Evolutionary conservation across 2,113 vertebrate genomes (phyloP), one percentile per base, ranked within the genome.

Genomic region (Eulemur macaco): DNA sequence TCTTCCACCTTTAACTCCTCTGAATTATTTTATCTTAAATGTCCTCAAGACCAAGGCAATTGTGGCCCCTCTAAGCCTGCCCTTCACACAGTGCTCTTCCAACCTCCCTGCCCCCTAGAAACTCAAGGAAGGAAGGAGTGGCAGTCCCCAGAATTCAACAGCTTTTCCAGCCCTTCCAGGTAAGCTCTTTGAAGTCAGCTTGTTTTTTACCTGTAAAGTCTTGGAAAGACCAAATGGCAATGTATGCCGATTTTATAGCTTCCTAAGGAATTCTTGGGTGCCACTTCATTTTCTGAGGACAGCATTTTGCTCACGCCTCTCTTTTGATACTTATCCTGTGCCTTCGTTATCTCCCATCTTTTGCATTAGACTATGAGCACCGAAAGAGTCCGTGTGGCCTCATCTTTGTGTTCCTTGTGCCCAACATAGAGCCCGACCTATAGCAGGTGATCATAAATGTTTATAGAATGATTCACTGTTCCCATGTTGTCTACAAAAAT

Each of bases 81-180:
- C 45, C 68, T 84, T 47, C 10, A 23, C 1, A 1, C 12, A 21
- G 8, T 31, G 21, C 37, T 84, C n/a, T 17, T 45, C 27, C 8
- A 47, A 11, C 8, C 31, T 34, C 25, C 11, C 50, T 5, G 2
- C 11, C 34, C 15, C 18, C n/a, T 66, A 34, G 14, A 94, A 82
- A 89, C 54, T 66, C 73, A 80, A 95, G 74, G 52, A 86, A 95
- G 74, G 52, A 86, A 78, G 74, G 80, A 71, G 25, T 52, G 21
- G 47, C 6, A 84, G 34, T 23, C 29, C 4, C 3, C 12, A 76
- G 76, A 68, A 76, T n/a, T 6, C 42, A 50, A 37, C 77, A 52
- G 56, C 17, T 88, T 63, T 54, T 31, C 68, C 34, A 74, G n/a
- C n/a, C 37, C 25, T 56, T 82, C n/a, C 31, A 45, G 34, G 34